Evolutionary conservation across 2,888 invertebrate genomes (phyloP), one percentile per base, ranked within the genome.

Genomic region (Pyralis farinalis): DNA sequence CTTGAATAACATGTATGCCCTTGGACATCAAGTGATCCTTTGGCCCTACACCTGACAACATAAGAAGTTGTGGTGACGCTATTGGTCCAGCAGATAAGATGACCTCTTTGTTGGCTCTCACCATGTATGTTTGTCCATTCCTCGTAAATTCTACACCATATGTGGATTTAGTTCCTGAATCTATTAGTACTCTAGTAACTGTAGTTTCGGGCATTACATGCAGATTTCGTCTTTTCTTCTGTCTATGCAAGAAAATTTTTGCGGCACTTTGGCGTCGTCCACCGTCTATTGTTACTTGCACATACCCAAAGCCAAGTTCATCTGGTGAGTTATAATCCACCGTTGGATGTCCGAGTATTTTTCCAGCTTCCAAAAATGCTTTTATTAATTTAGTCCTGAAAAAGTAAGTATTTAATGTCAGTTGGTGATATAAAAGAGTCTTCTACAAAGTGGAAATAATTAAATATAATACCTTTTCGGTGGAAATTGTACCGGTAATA

Each of bases 11-110:
- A 0, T 93, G 92, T 44, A 94, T 91, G 0, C 87, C 88, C 3
- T 92, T 74, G 6, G 85, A 75, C 43, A 87, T 67, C 1, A 94
- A 77, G 58, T 93, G 90, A 44, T 91, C 78, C 43, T 75, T 71
- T 0, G 91, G 91, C 0, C 92, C 92, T 8, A 92, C 69, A 7
- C 97, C 97, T 3, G 97, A 97, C 1, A 98, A 76, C 95, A 98
- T 95, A n/a, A 98, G 90, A n/a, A 98, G 69, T 71, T 98, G 97
- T 0, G 98, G 97, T 0, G 96, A 95, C 58, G 95, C 96, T 47
- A 98, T 93, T 1, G 97, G 92, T 0, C 98, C 98, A 0, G 96
- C 96, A 6, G 95, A 93, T 11, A 98, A 63, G 45, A 98, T 94
- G 0, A 98, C 92, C 81, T 97, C 97, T 61, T 94, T 94, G 29